Evolutionary conservation across 1,140 invertebrate species (phyloP).

Genomic region (Schlechtendalia chinensis): DNA sequence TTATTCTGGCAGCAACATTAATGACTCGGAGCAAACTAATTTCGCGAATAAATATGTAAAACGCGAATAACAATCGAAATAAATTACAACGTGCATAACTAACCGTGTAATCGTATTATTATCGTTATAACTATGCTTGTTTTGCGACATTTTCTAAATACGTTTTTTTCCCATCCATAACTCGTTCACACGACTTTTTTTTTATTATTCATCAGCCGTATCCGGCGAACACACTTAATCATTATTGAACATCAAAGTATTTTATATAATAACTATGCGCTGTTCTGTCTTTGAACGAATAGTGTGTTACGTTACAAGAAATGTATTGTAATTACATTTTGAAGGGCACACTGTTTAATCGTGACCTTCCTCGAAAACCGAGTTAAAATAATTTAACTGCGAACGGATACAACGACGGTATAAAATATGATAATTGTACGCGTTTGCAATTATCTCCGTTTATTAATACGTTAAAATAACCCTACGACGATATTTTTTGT

Average conservation of each 20-base stretch:
- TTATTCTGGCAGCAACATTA: neutral
- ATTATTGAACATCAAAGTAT: neutral
- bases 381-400: neutral
- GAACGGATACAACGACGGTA: neutral
- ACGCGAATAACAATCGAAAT: neutral
- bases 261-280: constrained; percentile 3
- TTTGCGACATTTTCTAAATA: no score
- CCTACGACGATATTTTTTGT: no score
- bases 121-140: no score
- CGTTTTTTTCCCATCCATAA: neutral
- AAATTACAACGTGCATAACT: no score
- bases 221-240: neutral
- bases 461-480: neutral
- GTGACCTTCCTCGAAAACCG: neutral
- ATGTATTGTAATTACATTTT: neutral
- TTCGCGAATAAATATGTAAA: neutral
- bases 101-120: no score
- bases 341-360: neutral
- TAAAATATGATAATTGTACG: no score
- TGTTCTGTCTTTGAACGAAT: neutral
- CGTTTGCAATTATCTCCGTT: no score
- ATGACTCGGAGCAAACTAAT: neutral
- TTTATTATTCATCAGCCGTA: neutral
- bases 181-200: neutral
- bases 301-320: neutral